Evolutionary conservation across 1,140 invertebrate genomes (phyloP).

Genomic region (Camponotus floridanus): DNA sequence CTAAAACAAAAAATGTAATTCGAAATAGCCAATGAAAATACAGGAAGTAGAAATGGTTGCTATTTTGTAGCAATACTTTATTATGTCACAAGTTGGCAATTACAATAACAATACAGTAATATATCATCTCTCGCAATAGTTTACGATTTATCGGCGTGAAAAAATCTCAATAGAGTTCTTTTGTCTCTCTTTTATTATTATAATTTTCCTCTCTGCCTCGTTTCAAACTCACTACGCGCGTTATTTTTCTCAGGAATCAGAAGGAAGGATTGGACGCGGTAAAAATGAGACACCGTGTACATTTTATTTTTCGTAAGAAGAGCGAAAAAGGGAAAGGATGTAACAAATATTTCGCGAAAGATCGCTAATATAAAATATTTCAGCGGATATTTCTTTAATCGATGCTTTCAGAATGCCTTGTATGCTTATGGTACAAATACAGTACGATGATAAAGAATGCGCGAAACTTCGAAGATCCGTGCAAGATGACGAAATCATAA

Average conservation of each 20-base stretch:
- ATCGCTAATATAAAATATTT: neutral
- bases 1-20: neutral
- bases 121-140: conserved; percentile 33
- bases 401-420: neutral
- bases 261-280: neutral
- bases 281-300: neutral
- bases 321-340: neutral
- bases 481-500: neutral
- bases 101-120: conserved; percentile 78
- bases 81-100: conserved; percentile 78
- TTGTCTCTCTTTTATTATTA: conserved; percentile 21
- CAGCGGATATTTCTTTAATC: neutral
- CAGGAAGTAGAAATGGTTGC: conserved; percentile 4
- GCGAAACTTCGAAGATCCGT: neutral
- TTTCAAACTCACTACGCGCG: conserved; percentile 11
- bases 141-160: conserved; percentile 69
- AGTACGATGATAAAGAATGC: neutral
- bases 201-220: neutral
- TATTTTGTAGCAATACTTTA: conserved; percentile 74
- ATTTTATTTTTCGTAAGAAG: neutral
- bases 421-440: neutral
- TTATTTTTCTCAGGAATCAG: neutral
- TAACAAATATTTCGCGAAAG: neutral
- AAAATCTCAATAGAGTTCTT: conserved; percentile 58
- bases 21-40: conserved; percentile 8